These are phyloP conservation scores for Drosophila pseudotalamancana DNA, from an alignment of 2,888 invertebrate genomes.

Conservation along the genomic window DNA sequence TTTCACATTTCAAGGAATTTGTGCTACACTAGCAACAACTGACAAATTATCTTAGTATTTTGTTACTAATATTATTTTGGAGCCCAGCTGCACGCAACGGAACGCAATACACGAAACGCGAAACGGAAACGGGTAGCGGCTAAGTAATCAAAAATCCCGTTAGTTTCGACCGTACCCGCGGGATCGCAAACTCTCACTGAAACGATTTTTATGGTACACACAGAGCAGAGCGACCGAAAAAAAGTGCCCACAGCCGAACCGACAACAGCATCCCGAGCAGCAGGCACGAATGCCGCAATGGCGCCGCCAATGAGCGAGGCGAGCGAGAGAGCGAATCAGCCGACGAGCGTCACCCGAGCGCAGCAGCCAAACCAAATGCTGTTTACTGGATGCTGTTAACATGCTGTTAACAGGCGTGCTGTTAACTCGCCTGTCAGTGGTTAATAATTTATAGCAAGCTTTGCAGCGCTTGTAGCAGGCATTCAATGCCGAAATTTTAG, in stretches of 20 bases:
- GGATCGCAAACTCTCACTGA: constrained; percentile 85
- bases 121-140: constrained; percentile 31
- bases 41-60: constrained; percentile 14
- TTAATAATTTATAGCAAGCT: constrained; percentile 43
- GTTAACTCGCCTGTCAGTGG: constrained; percentile 2
- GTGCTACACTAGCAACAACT: constrained; percentile 20
- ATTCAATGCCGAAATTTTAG: too few species aligned
- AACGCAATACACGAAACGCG: constrained; percentile 39
- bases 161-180: constrained; percentile 84
- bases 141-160: constrained; percentile 65
- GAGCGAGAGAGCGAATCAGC: constrained; percentile 38
- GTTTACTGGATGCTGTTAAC: constrained; percentile 38
- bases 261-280: constrained; percentile 59
- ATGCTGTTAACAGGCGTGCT: constrained; percentile 12
- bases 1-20: constrained; percentile 48
- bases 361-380: constrained; percentile 40
- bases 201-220: constrained; percentile 83
- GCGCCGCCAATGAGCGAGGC: constrained; percentile 51
- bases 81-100: constrained; percentile 19
- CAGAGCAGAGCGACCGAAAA: constrained; percentile 59
- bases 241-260: constrained; percentile 29
- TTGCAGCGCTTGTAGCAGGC: constrained; percentile 2
- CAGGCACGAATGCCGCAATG: constrained; percentile 13
- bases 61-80: constrained; percentile 23
- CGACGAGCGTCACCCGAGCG: constrained; percentile 42